A percentile compares a stretch with the other conserved stretches of the same genome.
Evolutionary conservation across 2,797 vertebrate genomes (phyloP).

Genomic region (Eulemur coronatus): DNA sequence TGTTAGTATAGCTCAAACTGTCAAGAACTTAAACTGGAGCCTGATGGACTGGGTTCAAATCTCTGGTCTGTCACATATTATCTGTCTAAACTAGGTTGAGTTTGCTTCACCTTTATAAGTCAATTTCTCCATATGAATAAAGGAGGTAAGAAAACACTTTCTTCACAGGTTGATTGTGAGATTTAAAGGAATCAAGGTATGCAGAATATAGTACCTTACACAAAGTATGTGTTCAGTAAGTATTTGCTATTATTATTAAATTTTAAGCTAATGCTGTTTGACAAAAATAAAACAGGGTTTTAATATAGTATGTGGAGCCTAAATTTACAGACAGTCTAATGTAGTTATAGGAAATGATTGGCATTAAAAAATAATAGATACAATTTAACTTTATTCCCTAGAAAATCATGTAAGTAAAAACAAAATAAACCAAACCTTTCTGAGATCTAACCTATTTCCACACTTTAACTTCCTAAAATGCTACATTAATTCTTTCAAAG

Average conservation of each 20-base stretch:
- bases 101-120: not conserved
- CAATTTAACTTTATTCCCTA: conserved; percentile 17
- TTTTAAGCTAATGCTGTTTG: not conserved
- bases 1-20: not conserved
- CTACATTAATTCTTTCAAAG: conserved; percentile 36
- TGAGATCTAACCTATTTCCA: not conserved
- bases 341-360: not conserved
- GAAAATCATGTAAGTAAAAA: conserved; percentile 50
- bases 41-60: not conserved
- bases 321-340: not conserved
- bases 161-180: not conserved
- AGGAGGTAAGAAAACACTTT: not conserved
- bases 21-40: not conserved
- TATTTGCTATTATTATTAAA: conserved; percentile 10
- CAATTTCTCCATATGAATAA: not conserved
- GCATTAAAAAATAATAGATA: conserved; percentile 13
- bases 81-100: not conserved
- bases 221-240: not conserved
- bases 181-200: not conserved
- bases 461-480: not conserved
- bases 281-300: not conserved
- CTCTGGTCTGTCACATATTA: not conserved
- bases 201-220: not conserved
- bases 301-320: not conserved
- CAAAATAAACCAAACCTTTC: not conserved